Base-by-base conservation (phyloP, 2,113 vertebrate species). In the Tupaia tana region DNA sequence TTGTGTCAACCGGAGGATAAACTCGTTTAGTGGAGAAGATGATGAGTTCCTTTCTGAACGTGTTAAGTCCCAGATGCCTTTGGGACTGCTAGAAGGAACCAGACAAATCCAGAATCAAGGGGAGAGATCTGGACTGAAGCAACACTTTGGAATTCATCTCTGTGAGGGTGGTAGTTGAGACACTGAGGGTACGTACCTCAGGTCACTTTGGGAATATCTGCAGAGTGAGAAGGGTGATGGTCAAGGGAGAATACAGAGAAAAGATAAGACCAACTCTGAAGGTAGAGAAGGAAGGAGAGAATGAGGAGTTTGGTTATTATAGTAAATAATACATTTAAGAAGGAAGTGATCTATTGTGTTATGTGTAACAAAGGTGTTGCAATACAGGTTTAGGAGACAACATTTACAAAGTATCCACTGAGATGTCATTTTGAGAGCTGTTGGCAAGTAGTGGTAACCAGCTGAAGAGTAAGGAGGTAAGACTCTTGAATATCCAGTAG, bases 11-110 rank as follows among this genome's bases (percentile, higher is more conserved):
- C 74, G 54, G 63, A 94, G 24, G 15, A 74, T n/a, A 82, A 92
- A 58, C 19, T 71, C 90, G 69, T 92, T 80, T 87, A 74, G 56
- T 86, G 91, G 86, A 88, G 64, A 94, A 73, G 84, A 82, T 61
- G n/a, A 59, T 18, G 16, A 82, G 27, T 82, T 94, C 27, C 19
- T 3, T 73, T 59, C 22, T 74, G 88, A 94, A 92, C 2, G 29
- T 52, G 8, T 43, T 5, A 70, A 90, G 61, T 81, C 12, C 25
- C 73, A 59, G 9, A 7, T 94, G 67, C 52, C 86, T 85, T 81
- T 78, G 56, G 52, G 74, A 81, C 18, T 91, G 86, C n/a, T n/a
- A 74, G 79, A 86, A 81, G 78, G 43, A 93, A 75, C 54, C n/a
- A 70, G 84, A 73, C 79, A 84, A 78, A 69, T 11, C 31, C 59